Evolutionary conservation across 1,140 invertebrate species (phyloP), one percentile per base, ranked within the genome.

Genomic region (Uloborus diversus): DNA sequence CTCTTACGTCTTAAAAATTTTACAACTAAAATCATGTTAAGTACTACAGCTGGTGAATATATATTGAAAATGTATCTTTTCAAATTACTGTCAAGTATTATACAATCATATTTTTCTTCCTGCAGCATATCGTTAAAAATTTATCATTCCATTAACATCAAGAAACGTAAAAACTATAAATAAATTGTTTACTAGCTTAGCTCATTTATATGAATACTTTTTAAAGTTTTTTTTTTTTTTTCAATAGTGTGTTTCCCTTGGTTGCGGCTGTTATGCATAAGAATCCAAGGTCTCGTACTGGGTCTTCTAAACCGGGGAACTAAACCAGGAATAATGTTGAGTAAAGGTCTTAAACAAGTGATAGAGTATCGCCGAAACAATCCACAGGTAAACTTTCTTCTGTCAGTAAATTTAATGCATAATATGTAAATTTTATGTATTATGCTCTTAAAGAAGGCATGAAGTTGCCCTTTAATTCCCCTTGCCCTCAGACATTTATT

Each of bases 351-450:
- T 11, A 49, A 9, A 23, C 17, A 75, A 23, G 70, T 75, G 4
- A 25, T 75, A 9, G 25, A 61, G 23, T 13, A 61, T 20, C 23
- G 70, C 20, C 61, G 42, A 32, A 49, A 13, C 5, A 62, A 33
- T 62, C 70, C 70, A 17, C 23, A 75, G 59, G 70, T 75, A 62
- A 51, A 14, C n/a, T n/a, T n/a, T n/a, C n/a, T n/a, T n/a, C n/a
- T n/a, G n/a, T n/a, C n/a, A n/a, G n/a, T n/a, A n/a, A n/a, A n/a
- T n/a, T n/a, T n/a, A n/a, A n/a, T n/a, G n/a, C 4, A 69, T 27
- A 23, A 11, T 30, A 5, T 28, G 1, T 5, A 62, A 30, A 62
- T 0, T n/a, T 13, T 32, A 23, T 13, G 30, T 27, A 17, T 17
- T 17, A 28, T 27, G 11, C 20, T 56, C 51, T 62, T 56, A 14